These are phyloP conservation scores for Hylomyscus alleni DNA, from an alignment of 2,797 vertebrate species.

Conservation along the genomic window DNA sequence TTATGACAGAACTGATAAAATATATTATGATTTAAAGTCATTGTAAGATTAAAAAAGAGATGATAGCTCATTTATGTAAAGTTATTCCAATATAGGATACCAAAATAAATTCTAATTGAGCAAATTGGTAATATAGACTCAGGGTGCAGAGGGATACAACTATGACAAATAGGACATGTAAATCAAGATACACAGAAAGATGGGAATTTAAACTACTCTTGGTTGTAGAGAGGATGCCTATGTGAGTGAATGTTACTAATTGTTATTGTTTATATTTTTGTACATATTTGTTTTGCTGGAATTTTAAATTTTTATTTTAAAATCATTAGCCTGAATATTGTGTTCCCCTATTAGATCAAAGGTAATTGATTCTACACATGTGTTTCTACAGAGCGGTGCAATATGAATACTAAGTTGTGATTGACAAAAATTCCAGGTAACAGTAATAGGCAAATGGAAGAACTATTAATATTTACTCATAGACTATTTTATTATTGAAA, in stretches of 20 bases:
- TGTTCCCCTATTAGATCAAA: background rate
- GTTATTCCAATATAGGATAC: background rate
- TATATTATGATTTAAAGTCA: background rate
- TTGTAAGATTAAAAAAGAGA: background rate
- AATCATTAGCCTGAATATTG: background rate
- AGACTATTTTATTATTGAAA: background rate
- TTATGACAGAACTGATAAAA: background rate
- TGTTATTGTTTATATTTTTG: background rate
- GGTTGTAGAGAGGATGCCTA: background rate
- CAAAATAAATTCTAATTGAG: background rate
- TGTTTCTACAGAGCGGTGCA: background rate
- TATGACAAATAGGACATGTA: background rate
- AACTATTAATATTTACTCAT: background rate
- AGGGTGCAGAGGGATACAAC: background rate
- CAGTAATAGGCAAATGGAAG: background rate
- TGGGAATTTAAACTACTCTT: background rate
- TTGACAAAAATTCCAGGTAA: background rate
- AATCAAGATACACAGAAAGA: background rate
- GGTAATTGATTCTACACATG: background rate
- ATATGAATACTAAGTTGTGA: background rate
- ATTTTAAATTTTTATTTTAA: background rate
- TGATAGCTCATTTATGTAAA: background rate
- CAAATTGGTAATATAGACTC: background rate
- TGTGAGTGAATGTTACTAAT: background rate
- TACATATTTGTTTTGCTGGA: background rate